Base-by-base conservation (phyloP, 2,888 invertebrate species). In the Agapostemon virescens region DNA sequence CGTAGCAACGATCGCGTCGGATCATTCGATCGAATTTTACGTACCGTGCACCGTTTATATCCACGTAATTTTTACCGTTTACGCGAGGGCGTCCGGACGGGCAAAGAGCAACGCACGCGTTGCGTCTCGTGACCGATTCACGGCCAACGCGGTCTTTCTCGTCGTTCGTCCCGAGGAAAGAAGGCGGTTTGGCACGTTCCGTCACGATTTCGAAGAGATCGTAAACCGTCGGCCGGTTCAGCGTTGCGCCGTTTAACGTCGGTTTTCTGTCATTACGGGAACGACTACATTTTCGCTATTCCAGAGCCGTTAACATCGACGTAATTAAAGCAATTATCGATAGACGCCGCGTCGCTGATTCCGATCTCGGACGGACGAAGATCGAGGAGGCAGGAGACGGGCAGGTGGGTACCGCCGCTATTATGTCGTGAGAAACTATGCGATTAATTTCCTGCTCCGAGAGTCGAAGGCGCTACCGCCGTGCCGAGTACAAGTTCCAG, bases 391-490 rank as follows among this genome's bases (percentile, higher is more conserved):
- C 49, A 36, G 40, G 66, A 45, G 52, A 45, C 73, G 69, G 69
- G 63, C 82, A 82, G 84, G 71, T 84, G 74, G 77, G 75, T 76
- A 84, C 82, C 67, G 85, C 77, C 45, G 58, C 79, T 81, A 78
- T 82, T 84, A 84, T 80, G 82, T 86, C 83, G 86, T 86, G 86
- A 86, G 86, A 86, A 86, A 86, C 82, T 86, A 86, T 86, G 86
- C 86, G 86, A 87, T 87, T 87, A 87, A 86, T 87, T 86, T 84
- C 83, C 84, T 83, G 81, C 83, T 82, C 66, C 74, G 64, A 81
- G 67, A 85, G 82, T 77, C 77, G 61, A 77, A 68, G 78, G 72
- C 73, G 77, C 78, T 82, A 78, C 75, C 82, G 77, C 71, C 75
- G 52, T n/a, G 49, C 20, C 49, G 49, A 49, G 49, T 69, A 77